phyloP scores from a whole-genome alignment of 2,888 invertebrate species.

The Acleris literana region DNA sequence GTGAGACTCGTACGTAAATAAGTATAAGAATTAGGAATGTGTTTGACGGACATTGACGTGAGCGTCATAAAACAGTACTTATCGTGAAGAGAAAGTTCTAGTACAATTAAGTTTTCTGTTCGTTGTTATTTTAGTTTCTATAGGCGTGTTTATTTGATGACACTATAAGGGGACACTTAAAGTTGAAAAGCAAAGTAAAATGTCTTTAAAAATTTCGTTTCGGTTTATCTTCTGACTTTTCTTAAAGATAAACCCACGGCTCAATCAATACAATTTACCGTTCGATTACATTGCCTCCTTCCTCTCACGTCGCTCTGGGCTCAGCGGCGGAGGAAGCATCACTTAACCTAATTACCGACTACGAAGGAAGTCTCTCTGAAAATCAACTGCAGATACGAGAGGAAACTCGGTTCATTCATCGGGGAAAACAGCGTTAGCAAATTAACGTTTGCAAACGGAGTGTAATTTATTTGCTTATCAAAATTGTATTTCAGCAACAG shows the following conservation, averaged over 20 bases:
- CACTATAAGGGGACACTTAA: no score
- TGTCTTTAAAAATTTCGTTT: neutral
- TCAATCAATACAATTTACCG: constrained; percentile 37
- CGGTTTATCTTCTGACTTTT: constrained; percentile 1
- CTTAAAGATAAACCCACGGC: constrained; percentile 15
- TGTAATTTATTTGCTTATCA: neutral
- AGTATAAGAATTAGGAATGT: no score
- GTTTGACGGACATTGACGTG: no score
- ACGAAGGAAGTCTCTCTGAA: constrained; percentile 47
- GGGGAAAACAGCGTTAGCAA: neutral
- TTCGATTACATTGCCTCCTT: constrained; percentile 51
- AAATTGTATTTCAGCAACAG: no score
- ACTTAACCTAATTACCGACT: constrained; percentile 66
- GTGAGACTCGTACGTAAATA: no score
- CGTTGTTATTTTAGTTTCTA: no score
- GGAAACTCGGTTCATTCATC: constrained; percentile 22
- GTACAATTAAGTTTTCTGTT: no score
- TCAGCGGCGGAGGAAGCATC: constrained; percentile 58
- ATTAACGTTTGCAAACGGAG: neutral
- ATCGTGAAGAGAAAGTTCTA: no score
- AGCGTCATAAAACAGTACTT: no score
- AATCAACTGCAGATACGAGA: constrained; percentile 37
- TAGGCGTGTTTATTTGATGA: no score
- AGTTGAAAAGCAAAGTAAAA: neutral
- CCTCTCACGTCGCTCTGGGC: constrained; percentile 31